Conservation (phyloP, 2,888 invertebrate species). For the Crioceris asparagi region DNA sequence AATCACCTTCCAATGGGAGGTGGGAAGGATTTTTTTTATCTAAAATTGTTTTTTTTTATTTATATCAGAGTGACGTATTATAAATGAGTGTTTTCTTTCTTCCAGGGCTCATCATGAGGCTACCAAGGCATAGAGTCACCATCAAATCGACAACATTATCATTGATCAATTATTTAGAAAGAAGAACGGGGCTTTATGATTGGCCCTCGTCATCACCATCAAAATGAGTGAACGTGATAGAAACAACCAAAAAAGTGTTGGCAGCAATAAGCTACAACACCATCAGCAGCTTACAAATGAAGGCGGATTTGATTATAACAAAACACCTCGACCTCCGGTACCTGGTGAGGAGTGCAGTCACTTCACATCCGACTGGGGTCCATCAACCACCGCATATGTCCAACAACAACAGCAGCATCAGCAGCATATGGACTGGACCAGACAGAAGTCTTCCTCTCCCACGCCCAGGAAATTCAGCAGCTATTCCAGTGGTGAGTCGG, state of each 20-base stretch:
- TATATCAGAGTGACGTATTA: too few relatives aligned
- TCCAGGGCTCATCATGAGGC: constrained; percentile 32
- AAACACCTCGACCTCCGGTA: constrained; percentile 75
- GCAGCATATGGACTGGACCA: constrained; percentile 23
- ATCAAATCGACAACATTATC: too few relatives aligned
- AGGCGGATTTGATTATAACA: constrained; percentile 44
- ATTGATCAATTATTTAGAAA: too few relatives aligned
- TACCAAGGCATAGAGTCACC: constrained; percentile 13
- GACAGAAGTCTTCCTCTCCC: constrained; percentile 28
- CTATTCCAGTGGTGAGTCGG: constrained; percentile 23
- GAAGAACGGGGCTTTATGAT: constrained; percentile 22
- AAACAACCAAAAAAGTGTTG: constrained; percentile 11
- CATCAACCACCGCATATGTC: too few relatives aligned
- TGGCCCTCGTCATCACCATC: constrained; percentile 21
- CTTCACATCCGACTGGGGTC: constrained; percentile 31
- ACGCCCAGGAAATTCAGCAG: constrained; percentile 22
- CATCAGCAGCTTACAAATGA: constrained; percentile 27
- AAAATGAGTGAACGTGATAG: constrained; percentile 30
- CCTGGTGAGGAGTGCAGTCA: constrained; percentile 57
- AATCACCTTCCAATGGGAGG: too few relatives aligned
- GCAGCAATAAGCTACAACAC: constrained; percentile 10
- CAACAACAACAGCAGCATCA: too few relatives aligned
- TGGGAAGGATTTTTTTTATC: too few relatives aligned
- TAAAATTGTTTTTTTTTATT: too few relatives aligned
- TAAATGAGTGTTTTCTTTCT: too few relatives aligned